phyloP scores from a whole-genome alignment of 2,113 vertebrate species.

The Ciconia stormi region DNA sequence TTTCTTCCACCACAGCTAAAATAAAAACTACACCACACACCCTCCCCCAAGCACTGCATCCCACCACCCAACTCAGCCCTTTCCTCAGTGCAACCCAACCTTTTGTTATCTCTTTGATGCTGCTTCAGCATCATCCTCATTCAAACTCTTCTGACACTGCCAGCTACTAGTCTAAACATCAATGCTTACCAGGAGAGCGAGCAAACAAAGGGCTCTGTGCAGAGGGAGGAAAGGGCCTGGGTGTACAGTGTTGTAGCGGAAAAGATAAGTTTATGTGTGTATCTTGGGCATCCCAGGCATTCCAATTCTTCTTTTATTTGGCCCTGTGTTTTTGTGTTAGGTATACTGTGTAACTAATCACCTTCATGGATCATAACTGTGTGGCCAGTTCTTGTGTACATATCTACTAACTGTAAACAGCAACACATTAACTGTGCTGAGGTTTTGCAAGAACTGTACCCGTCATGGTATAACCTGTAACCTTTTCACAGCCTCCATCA shows the following conservation, averaged over 20 bases:
- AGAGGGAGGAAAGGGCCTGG: not conserved
- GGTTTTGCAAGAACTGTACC: not conserved
- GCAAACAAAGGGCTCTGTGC: not conserved
- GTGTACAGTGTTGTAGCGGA: accelerated
- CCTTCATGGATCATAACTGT: not conserved
- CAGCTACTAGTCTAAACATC: not conserved
- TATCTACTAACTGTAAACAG: not conserved
- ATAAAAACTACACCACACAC: not conserved
- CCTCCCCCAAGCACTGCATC: not conserved
- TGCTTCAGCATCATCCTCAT: not conserved
- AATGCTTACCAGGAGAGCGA: accelerated
- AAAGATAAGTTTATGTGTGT: not conserved
- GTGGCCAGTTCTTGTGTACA: not conserved
- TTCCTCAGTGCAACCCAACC: not conserved
- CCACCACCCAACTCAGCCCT: not conserved
- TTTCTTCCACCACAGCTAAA: not conserved
- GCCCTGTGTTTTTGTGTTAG: not conserved
- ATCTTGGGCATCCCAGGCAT: not conserved
- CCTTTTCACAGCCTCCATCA: not conserved
- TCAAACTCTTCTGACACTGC: not conserved
- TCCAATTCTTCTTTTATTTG: not conserved
- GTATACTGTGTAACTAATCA: not conserved
- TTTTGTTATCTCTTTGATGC: not conserved
- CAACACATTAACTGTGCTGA: not conserved
- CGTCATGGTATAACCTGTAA: not conserved